Evolutionary conservation across 2,113 vertebrate species (phyloP), one percentile per base, ranked within the genome.

Genomic region (Chlamydotis undulata): DNA sequence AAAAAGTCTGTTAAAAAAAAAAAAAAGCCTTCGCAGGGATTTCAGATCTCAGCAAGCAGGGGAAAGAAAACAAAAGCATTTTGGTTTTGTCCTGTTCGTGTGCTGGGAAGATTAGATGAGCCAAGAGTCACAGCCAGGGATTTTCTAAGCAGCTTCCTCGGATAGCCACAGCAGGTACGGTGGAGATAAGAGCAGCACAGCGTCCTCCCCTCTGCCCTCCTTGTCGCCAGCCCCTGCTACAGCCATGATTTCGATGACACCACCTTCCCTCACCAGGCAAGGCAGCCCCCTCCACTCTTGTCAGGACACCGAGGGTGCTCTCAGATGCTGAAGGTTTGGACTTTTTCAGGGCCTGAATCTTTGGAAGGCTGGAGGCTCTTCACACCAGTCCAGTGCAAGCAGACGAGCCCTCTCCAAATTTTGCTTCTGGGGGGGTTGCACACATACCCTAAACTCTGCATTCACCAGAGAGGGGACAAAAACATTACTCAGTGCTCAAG

Each of bases 241-340:
- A 19, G 47, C 7, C 59, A 31, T 5, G 14, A 43, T 43, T 43
- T 43, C 41, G 41, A 6, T 43, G 41, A 43, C 14, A 43, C 41
- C 41, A 43, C 41, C 9, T 53, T 39, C 76, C 22, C 61, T 50
- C 12, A 1, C 12, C 3, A 14, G 25, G 17, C 35, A 56, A 56
- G 19, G 60, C 29, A 65, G 53, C 9, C 9, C 43, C 39, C 22
- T 81, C 31, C 3, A 0, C 2, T 6, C 0, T 8, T 57, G 6
- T 43, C 24, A 55, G 78, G 29, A 47, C n/a, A 25, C 14, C 21
- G 31, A 0, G 0, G 16, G 35, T 41, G 61, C 31, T 37, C 35
- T n/a, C 49, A 45, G 55, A 33, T 19, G 52, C 39, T 31, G 18
- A 64, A 81, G 11, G 8, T 22, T 79, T 55, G 50, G 55, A 11